Evolutionary conservation across 2,888 invertebrate species (phyloP).

Genomic region (Rhagonycha lutea): DNA sequence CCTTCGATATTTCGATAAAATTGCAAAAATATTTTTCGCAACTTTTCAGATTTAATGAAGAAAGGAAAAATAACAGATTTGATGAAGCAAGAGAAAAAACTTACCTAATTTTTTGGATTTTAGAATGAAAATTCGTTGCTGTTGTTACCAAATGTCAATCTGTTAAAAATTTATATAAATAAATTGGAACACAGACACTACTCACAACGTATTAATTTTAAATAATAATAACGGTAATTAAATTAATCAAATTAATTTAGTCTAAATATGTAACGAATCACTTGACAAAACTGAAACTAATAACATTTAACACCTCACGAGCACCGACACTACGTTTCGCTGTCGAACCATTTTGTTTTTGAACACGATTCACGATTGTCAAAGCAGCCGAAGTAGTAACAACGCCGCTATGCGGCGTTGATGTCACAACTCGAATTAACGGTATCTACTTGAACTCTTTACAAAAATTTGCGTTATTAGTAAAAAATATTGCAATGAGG

Average conservation of each 20-base stretch:
- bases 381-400: background rate
- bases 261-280: background rate
- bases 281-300: background rate
- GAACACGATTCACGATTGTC: background rate
- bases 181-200: slow-evolving; percentile 11
- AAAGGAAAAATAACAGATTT: background rate
- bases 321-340: slow-evolving; percentile 9
- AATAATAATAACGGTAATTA: background rate
- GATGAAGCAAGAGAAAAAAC: background rate
- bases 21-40: background rate
- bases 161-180: slow-evolving; percentile 8
- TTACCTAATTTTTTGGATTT: background rate
- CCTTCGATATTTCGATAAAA: background rate
- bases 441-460: background rate
- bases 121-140: slow-evolving; percentile 15
- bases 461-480: background rate
- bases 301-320: background rate
- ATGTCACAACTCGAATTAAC: background rate
- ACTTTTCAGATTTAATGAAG: background rate
- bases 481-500: background rate
- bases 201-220: background rate
- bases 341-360: slow-evolving; percentile 19
- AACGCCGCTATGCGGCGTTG: background rate
- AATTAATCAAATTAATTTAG: background rate
- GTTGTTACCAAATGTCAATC: slow-evolving; percentile 16